phyloP scores from a whole-genome alignment of 2,888 invertebrate species.

The Boloria selene region DNA sequence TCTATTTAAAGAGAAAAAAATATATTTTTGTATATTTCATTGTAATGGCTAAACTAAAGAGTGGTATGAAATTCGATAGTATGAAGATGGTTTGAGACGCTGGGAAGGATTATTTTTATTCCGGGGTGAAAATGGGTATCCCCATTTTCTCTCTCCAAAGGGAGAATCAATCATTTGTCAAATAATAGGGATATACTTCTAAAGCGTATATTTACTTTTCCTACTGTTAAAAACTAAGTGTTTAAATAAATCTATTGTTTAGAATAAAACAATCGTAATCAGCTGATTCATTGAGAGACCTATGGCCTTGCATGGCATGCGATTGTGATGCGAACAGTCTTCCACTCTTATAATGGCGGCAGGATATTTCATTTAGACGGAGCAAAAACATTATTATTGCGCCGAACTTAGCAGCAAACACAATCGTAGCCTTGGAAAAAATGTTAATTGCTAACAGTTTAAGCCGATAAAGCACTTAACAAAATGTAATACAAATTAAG shows the following conservation, averaged over 20 bases:
- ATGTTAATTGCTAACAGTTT: conserved; percentile 25
- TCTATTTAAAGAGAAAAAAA: no score
- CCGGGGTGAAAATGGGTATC: no score
- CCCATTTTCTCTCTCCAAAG: no score
- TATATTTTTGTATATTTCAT: no score
- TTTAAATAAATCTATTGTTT: not conserved
- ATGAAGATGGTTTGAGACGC: no score
- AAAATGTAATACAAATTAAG: conserved; percentile 14
- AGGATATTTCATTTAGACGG: conserved; percentile 29
- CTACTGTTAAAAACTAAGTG: not conserved
- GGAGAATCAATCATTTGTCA: no score
- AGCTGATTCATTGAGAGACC: conserved; percentile 67
- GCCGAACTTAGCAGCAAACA: conserved; percentile 21
- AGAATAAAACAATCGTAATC: conserved; percentile 57
- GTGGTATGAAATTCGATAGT: no score
- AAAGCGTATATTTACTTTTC: no score
- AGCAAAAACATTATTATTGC: conserved; percentile 12
- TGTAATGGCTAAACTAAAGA: no score
- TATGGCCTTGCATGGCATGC: conserved; percentile 59
- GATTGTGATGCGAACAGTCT: conserved; percentile 37
- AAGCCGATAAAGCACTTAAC: conserved; percentile 27
- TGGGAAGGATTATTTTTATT: no score
- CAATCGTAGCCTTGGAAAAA: conserved; percentile 25
- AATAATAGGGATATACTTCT: no score
- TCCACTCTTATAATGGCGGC: conserved; percentile 38